Percentiles rank a stretch among this genome's conserved stretches.
These are phyloP conservation scores for Drosophila grimshawi DNA, from an alignment of 1,140 invertebrate genomes.

Conservation along the genomic window DNA sequence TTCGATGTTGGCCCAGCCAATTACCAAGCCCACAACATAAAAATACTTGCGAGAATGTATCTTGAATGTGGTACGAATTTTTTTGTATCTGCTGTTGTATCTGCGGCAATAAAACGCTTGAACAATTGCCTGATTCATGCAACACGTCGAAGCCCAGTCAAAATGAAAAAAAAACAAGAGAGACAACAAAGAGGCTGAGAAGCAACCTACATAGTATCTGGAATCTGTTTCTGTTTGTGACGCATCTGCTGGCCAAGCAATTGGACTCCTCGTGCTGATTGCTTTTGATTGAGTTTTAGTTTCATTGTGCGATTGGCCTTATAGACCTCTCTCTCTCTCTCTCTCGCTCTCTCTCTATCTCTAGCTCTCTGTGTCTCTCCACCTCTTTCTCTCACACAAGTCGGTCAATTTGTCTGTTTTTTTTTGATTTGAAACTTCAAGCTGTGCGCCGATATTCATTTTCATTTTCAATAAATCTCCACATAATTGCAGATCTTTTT, in stretches of 20 bases:
- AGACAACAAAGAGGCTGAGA: constrained; percentile 14
- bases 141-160: constrained; percentile 9
- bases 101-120: constrained; percentile 33
- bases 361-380: not conserved
- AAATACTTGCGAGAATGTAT: constrained; percentile 51
- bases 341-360: constrained; percentile 44
- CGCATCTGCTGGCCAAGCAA: constrained; percentile 54
- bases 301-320: constrained; percentile 38
- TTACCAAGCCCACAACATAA: constrained; percentile 72
- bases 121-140: constrained; percentile 59
- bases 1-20: constrained; percentile 62
- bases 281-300: constrained; percentile 62
- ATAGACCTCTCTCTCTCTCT: not conserved
- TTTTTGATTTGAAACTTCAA: constrained; percentile 30
- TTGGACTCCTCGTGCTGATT: constrained; percentile 55
- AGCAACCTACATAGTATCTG: constrained; percentile 28
- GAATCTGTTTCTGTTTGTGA: constrained; percentile 48
- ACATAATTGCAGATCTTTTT: constrained; percentile 60
- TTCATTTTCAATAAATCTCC: constrained; percentile 63
- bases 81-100: constrained; percentile 20
- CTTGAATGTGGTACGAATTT: constrained; percentile 23
- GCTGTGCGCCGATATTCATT: constrained; percentile 46
- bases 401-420: constrained; percentile 22
- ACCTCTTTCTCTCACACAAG: constrained; percentile 36
- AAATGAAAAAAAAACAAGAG: not conserved